These are phyloP conservation scores for Eurosta solidaginis DNA, from an alignment of 1,140 invertebrate species.

Conservation along the genomic window DNA sequence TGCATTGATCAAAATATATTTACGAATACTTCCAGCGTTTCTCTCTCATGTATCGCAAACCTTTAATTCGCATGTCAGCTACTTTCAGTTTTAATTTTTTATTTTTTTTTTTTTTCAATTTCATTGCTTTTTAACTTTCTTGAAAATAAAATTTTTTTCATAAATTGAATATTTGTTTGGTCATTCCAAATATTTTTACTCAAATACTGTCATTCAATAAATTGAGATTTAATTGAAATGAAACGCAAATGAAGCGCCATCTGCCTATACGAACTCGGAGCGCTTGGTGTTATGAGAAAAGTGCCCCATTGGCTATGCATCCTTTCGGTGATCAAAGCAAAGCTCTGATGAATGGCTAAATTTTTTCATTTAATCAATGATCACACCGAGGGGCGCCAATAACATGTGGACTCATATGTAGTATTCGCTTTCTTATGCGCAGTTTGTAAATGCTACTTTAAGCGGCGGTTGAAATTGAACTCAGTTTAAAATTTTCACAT, in stretches of 20 bases:
- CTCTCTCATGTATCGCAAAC: too few relatives aligned
- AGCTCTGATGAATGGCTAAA: not conserved
- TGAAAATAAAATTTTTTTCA: too few relatives aligned
- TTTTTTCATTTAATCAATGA: slow-evolving; percentile 14
- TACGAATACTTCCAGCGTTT: too few relatives aligned
- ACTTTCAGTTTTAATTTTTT: not conserved
- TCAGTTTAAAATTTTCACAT: too few relatives aligned
- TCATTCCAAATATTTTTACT: slow-evolving; percentile 5
- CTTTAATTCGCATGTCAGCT: not conserved
- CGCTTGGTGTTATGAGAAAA: not conserved
- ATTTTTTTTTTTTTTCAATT: too few relatives aligned
- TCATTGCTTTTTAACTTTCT: too few relatives aligned
- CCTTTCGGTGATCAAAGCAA: not conserved
- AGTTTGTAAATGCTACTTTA: too few relatives aligned
- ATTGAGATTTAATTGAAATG: slow-evolving; percentile 28
- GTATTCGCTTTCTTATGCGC: too few relatives aligned
- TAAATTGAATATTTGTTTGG: slow-evolving; percentile 13
- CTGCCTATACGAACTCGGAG: not conserved
- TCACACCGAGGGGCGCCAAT: not conserved
- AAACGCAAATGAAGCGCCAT: not conserved
- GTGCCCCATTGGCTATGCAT: not conserved
- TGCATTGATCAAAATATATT: too few relatives aligned
- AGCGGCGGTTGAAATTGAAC: too few relatives aligned
- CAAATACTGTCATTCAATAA: slow-evolving; percentile 22
- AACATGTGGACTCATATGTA: not conserved